Conservation (phyloP, 1,140 invertebrate genomes). For the Steinernema khuongi region DNA sequence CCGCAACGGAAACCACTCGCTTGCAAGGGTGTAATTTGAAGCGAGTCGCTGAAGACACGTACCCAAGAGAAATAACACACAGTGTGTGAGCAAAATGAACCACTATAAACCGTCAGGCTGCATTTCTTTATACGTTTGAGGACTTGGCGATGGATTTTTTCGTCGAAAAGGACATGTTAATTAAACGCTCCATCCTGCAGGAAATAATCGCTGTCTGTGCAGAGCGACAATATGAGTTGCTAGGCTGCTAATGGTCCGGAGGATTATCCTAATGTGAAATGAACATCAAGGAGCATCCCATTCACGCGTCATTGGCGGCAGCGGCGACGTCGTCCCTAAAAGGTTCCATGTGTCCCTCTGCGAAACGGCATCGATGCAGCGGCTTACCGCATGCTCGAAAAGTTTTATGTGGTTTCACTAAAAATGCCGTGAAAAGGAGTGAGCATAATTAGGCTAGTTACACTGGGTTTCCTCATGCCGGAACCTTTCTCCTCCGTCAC, state of each 20-base stretch:
- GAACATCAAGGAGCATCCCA: slow-evolving; percentile 5
- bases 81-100: no score
- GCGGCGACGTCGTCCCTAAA: not conserved
- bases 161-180: no score
- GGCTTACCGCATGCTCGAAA: not conserved
- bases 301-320: not conserved
- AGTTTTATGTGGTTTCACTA: not conserved
- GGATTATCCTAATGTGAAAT: not conserved
- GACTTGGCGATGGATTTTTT: no score
- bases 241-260: not conserved
- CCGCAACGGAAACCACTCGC: not conserved
- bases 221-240: not conserved
- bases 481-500: not conserved
- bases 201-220: no score
- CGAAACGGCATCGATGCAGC: not conserved
- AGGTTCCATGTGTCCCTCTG: not conserved
- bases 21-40: not conserved
- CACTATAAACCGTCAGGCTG: no score
- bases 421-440: not conserved
- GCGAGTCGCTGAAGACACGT: no score
- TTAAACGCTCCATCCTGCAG: no score
- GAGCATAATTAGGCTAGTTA: not conserved
- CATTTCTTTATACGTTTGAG: no score
- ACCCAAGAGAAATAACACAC: no score
- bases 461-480: not conserved